Conservation (phyloP, 2,888 invertebrate species). For the Criorhina ranunculi region DNA sequence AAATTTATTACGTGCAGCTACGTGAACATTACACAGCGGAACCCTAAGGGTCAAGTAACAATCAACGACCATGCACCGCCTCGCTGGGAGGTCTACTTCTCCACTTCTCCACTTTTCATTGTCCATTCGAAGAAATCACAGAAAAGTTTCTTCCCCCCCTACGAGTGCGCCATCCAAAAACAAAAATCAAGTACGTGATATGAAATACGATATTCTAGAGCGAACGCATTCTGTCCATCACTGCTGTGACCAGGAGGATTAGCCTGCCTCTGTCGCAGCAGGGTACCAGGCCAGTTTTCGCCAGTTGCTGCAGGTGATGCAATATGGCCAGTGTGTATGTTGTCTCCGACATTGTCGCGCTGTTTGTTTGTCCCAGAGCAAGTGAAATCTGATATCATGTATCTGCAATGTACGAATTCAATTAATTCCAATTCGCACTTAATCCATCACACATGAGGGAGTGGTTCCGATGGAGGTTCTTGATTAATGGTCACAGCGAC, state of each 20-base stretch:
- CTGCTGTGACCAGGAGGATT: constrained; percentile 31
- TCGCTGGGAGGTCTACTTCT: constrained; percentile 69
- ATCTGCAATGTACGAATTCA: constrained; percentile 76
- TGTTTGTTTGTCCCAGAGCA: constrained; percentile 40
- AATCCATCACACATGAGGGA: constrained; percentile 76
- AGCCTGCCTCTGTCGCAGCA: constrained; percentile 59
- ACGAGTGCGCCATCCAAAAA: constrained; percentile 29
- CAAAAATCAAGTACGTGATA: constrained; percentile 63
- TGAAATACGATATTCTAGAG: constrained; percentile 75
- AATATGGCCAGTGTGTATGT: constrained; percentile 44
- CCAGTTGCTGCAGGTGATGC: constrained; percentile 70
- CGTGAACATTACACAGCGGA: constrained; percentile 54
- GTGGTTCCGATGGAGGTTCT: constrained; percentile 72
- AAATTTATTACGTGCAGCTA: constrained; percentile 74
- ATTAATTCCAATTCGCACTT: constrained; percentile 77
- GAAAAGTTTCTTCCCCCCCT: constrained; percentile 49
- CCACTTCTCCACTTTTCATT: too few relatives aligned
- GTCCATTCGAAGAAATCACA: constrained; percentile 62
- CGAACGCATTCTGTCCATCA: constrained; percentile 72
- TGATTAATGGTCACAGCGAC: constrained; percentile 69
- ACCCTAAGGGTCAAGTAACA: constrained; percentile 67
- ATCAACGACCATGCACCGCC: constrained; percentile 45
- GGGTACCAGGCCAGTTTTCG: constrained; percentile 45
- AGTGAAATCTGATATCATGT: constrained; percentile 74
- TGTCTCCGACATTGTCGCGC: constrained; percentile 52